Base-by-base conservation (phyloP, 2,113 vertebrate species). In the Sturnus vulgaris region DNA sequence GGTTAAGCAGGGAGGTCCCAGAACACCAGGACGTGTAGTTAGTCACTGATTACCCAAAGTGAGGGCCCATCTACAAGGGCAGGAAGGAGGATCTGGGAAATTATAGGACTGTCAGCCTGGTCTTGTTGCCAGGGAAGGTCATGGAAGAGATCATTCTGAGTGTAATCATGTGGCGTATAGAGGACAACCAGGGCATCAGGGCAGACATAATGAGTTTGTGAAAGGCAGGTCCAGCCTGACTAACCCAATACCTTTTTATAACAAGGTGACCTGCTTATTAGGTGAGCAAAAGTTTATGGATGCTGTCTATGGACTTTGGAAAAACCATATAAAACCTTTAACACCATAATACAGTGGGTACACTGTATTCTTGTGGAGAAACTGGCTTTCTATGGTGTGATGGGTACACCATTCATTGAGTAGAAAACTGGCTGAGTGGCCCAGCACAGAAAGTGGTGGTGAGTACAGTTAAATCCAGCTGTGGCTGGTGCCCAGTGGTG, bases 11-110 rank as follows among this genome's bases (percentile, higher is more conserved):
- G 13, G 33, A 59, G 20, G 19, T 52, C 28, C 13, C n/a, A 40
- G 28, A 30, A 21, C 28, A n/a, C 24, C 2, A 3, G 10, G 23
- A 39, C 3, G 0, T 39, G 7, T 16, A 39, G 16, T n/a, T 47
- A 47, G 35, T 40, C 13, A 12, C 46, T 47, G 47, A 21, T 47
- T 27, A 40, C 11, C 9, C 70, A 35, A 8, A 19, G 10, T n/a
- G 39, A 60, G 12, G 19, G 28, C 39, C 14, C 24, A n/a, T 60
- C 28, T 47, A 21, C 7, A 22, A 46, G 28, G 28, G 13, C 30
- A 40, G 19, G 14, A 53, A 15, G 13, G 46, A n/a, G 20, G 20
- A 60, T 47, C 11, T 39, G 9, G 13, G 30, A 60, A 59, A 53
- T n/a, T 35, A 10, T 5, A 40, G 20, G 19, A 24, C 24, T 53